A percentile compares a stretch with the other conserved stretches of the same genome.
phyloP scores from a whole-genome alignment of 2,888 invertebrate species.

The Trachelus stipa region DNA sequence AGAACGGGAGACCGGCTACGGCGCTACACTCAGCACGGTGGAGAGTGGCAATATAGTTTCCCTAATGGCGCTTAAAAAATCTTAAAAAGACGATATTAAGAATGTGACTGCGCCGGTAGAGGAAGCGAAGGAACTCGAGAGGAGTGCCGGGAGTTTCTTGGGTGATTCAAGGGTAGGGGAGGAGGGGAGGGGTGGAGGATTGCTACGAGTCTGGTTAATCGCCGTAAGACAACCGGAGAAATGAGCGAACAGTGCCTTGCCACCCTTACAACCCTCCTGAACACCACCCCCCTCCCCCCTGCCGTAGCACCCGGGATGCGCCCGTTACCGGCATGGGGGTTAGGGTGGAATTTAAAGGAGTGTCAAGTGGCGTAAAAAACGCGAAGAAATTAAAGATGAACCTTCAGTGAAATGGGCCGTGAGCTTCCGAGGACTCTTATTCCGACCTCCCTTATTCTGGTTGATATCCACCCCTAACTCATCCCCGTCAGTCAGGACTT shows the following conservation, averaged over 20 bases:
- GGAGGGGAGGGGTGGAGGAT: slow-evolving; percentile 22
- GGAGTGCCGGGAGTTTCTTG: no score
- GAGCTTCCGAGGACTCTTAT: slow-evolving; percentile 60
- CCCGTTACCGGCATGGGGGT: slow-evolving; percentile 15
- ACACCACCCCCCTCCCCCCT: no score
- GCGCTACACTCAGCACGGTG: slow-evolving; percentile 25
- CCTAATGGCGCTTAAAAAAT: slow-evolving; percentile 66
- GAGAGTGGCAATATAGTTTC: slow-evolving; percentile 65
- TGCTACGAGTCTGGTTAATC: slow-evolving; percentile 62
- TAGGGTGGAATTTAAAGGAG: slow-evolving; percentile 61
- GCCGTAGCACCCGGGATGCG: no score
- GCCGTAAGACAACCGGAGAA: slow-evolving; percentile 67
- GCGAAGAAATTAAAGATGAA: slow-evolving; percentile 67
- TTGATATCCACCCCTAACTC: background rate
- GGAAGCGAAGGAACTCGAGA: slow-evolving; percentile 41
- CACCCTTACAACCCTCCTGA: no score
- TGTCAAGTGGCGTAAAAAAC: slow-evolving; percentile 61
- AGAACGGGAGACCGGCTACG: background rate
- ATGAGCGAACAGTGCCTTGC: slow-evolving; percentile 61
- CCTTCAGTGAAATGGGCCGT: slow-evolving; percentile 65
- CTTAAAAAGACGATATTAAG: slow-evolving; percentile 66
- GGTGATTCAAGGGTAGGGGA: background rate
- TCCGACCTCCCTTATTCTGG: slow-evolving; percentile 5
- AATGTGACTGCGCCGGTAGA: slow-evolving; percentile 60
- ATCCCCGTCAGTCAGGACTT: background rate